Evolutionary conservation across 2,888 invertebrate genomes (phyloP), one percentile per base, ranked within the genome.

Genomic region (Hemithea aestivaria): DNA sequence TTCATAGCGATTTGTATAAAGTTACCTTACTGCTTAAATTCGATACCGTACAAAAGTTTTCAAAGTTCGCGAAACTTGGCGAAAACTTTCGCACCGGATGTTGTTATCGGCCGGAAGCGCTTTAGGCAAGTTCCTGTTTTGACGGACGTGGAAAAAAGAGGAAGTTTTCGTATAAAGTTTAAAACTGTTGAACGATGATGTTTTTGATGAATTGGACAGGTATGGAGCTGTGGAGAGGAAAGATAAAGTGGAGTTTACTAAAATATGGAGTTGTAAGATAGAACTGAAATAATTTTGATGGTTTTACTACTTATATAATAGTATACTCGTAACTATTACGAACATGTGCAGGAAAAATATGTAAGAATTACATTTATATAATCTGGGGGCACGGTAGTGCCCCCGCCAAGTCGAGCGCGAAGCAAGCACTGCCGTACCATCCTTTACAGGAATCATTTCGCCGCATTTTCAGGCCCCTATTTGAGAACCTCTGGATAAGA

Each of bases 51-150:
- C 9, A 25, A 32, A 38, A 38, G 31, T 66, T 54, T 21, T 24
- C 26, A 20, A 43, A 53, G 46, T 51, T 49, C 55, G 23, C 16
- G 34, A 48, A 64, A 76, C 62, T 66, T 77, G 60, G 30, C 43
- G 45, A 64, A 48, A 77, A 75, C 56, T 78, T 77, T 48, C 58
- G 61, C 65, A 62, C 73, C 77, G 84, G 83, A 85, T 82, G 85
- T 80, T 87, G 85, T 85, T 87, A 87, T 85, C 85, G 80, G 83
- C 81, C 84, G 85, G 85, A 87, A 84, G 77, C 75, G 85, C 85
- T 87, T 82, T 82, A 72, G 82, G 85, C 83, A 72, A 73, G 76
- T 81, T 82, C 83, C 82, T 77, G 82, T 82, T 83, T 76, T 83
- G 81, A 76, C 74, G 78, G 77, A 80, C 74, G 74, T 48, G 62